phyloP scores from a whole-genome alignment of 1,140 invertebrate species.

The Orchesella cincta region DNA sequence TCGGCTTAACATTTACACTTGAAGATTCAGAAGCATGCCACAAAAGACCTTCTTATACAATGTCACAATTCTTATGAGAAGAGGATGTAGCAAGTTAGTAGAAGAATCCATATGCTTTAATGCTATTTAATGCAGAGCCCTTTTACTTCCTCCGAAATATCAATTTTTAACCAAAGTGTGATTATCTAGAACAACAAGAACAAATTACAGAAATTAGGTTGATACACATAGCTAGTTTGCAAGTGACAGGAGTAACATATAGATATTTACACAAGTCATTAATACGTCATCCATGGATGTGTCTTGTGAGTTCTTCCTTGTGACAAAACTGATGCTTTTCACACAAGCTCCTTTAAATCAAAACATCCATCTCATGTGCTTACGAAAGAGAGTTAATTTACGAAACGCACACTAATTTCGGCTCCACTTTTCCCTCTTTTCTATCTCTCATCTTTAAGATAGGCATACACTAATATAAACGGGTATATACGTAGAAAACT shows the following conservation, averaged over 20 bases:
- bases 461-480: not conserved
- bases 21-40: too few relatives aligned
- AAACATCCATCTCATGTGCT: too few relatives aligned
- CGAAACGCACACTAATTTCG: not conserved
- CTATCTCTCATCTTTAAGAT: not conserved
- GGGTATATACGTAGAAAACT: not conserved
- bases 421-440: not conserved
- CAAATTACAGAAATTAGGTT: slow-evolving; percentile 1
- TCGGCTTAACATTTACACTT: too few relatives aligned
- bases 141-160: not conserved
- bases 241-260: not conserved
- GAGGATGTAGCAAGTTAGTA: too few relatives aligned
- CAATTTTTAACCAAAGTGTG: not conserved
- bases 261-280: slow-evolving; percentile 6
- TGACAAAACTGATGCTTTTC: too few relatives aligned
- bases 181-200: not conserved
- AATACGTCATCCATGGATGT: too few relatives aligned
- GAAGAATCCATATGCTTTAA: too few relatives aligned
- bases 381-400: too few relatives aligned
- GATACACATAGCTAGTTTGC: not conserved
- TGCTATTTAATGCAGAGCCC: too few relatives aligned
- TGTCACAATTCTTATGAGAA: too few relatives aligned
- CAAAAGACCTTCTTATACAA: too few relatives aligned
- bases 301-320: not conserved
- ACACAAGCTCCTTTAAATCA: too few relatives aligned